Percentiles rank a stretch among this genome's conserved stretches.
phyloP scores from a whole-genome alignment of 2,888 invertebrate genomes.

The Euclidia mi region DNA sequence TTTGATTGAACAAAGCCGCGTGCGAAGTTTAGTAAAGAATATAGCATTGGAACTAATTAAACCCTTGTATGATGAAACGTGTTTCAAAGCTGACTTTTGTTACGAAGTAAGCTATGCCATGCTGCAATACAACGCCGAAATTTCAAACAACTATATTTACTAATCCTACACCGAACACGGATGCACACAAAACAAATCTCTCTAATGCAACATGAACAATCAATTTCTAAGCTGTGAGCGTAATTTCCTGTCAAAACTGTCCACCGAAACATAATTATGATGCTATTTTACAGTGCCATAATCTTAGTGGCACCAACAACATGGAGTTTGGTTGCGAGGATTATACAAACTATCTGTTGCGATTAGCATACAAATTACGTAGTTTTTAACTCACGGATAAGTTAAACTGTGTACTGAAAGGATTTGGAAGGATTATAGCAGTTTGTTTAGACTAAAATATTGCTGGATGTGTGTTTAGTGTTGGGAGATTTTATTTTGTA shows the following conservation, averaged over 20 bases:
- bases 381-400: slow-evolving; percentile 59
- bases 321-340: slow-evolving; percentile 31
- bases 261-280: slow-evolving; percentile 37
- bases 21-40: too few relatives aligned
- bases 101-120: too few relatives aligned
- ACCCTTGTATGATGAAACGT: too few relatives aligned
- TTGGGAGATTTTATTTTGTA: slow-evolving; percentile 6
- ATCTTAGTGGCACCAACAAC: slow-evolving; percentile 40
- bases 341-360: slow-evolving; percentile 66
- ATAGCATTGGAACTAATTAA: too few relatives aligned
- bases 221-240: slow-evolving; percentile 3
- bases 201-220: slow-evolving; percentile 2
- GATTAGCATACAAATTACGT: slow-evolving; percentile 72
- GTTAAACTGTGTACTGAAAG: slow-evolving; percentile 52
- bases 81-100: too few relatives aligned
- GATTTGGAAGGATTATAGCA: slow-evolving; percentile 49
- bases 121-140: too few relatives aligned
- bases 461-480: slow-evolving; percentile 8
- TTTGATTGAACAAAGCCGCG: too few relatives aligned
- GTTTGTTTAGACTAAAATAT: slow-evolving; percentile 47
- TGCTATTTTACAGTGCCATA: slow-evolving; percentile 41
- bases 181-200: too few relatives aligned
- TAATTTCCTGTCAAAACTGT: slow-evolving; percentile 36
- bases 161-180: too few relatives aligned
- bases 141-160: too few relatives aligned